A percentile compares a stretch with the other conserved stretches of the same genome.
Evolutionary conservation across 1,140 invertebrate genomes (phyloP).

Genomic region (Diplogasteroides magnus): DNA sequence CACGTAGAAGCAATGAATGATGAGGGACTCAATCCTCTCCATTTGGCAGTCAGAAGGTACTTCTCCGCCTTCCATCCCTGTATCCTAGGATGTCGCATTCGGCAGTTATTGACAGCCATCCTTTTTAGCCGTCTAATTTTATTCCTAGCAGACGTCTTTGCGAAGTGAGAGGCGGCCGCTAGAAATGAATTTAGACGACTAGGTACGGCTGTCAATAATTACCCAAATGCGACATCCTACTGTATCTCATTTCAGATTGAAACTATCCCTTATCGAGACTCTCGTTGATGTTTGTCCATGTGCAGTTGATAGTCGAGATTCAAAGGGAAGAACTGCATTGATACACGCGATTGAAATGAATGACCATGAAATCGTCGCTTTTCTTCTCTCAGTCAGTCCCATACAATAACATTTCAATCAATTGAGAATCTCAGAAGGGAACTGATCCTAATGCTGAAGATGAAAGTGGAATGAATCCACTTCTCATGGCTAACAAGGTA

Average conservation of each 20-base stretch:
- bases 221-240: no score
- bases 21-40: constrained; percentile 18
- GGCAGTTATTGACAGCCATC: no score
- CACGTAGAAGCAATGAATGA: constrained; percentile 23
- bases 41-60: constrained; percentile 24
- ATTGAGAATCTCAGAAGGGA: constrained; percentile 9
- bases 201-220: no score
- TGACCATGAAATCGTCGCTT: constrained; percentile 21
- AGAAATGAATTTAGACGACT: no score
- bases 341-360: constrained; percentile 29
- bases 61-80: background rate
- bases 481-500: constrained; percentile 10
- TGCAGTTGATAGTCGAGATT: constrained; percentile 13
- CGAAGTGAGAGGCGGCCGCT: no score
- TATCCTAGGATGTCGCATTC: no score
- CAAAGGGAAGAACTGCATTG: constrained; percentile 15
- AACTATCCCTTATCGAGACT: constrained; percentile 25
- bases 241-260: constrained; percentile 5
- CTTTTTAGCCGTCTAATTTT: no score
- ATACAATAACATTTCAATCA: background rate
- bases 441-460: constrained; percentile 19
- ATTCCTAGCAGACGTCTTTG: no score
- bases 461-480: constrained; percentile 12
- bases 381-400: constrained; percentile 16
- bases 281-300: constrained; percentile 14